These are phyloP conservation scores for Muscicapa comitata DNA, from an alignment of 2,797 vertebrate genomes.

Conservation along the genomic window DNA sequence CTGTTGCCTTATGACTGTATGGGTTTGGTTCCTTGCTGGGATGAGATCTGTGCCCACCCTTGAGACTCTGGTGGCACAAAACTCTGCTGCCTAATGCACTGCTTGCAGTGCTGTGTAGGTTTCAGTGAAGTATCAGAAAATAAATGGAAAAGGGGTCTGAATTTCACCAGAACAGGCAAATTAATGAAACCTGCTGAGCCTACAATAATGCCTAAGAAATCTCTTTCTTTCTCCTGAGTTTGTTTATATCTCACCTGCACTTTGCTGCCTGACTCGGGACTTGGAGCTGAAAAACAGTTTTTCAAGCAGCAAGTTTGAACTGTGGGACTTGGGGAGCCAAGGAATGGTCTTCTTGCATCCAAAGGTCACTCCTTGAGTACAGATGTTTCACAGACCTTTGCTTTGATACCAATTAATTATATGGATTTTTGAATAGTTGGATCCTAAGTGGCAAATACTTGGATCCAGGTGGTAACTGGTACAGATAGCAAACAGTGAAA, in stretches of 20 bases:
- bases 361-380: neutral
- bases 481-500: constrained; percentile 36
- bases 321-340: neutral
- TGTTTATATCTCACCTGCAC: neutral
- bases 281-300: neutral
- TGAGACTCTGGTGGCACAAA: neutral
- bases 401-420: neutral
- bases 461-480: constrained; percentile 31
- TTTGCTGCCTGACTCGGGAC: neutral
- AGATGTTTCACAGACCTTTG: neutral
- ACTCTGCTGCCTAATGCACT: neutral
- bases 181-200: neutral
- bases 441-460: constrained; percentile 4
- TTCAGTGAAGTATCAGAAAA: neutral
- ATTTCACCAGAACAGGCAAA: neutral
- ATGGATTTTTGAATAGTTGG: constrained; percentile 6
- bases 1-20: neutral
- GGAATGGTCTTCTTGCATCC: neutral
- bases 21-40: neutral
- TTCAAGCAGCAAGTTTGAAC: neutral
- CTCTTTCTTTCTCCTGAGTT: neutral
- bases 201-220: neutral
- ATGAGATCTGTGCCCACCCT: neutral
- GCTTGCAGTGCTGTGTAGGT: neutral
- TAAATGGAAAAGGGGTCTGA: neutral